These are phyloP conservation scores for Oxytorus armatus DNA, from an alignment of 2,888 invertebrate species.

Conservation along the genomic window DNA sequence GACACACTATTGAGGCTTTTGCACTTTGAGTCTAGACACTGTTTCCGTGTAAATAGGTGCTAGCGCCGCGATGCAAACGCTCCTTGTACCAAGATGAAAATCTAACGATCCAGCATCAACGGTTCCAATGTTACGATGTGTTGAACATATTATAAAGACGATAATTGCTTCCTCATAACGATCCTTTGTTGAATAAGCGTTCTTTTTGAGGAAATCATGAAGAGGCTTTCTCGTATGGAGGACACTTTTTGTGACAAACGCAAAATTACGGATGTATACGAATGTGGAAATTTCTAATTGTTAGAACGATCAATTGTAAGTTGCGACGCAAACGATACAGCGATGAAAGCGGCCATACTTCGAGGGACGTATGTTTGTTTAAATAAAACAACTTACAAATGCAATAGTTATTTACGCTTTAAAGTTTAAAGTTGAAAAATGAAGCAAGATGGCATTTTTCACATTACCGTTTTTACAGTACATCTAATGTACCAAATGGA, in stretches of 20 bases:
- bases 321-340: too few species aligned
- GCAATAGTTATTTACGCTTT: neutral
- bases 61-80: neutral
- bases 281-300: too few species aligned
- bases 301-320: too few species aligned
- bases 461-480: neutral
- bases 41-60: slow-evolving; percentile 10
- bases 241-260: too few species aligned
- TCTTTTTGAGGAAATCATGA: too few species aligned
- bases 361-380: too few species aligned
- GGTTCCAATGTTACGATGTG: neutral
- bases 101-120: neutral
- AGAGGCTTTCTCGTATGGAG: too few species aligned
- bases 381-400: neutral
- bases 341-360: too few species aligned
- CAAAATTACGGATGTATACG: too few species aligned
- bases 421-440: neutral
- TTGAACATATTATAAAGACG: neutral
- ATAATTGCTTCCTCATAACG: neutral
- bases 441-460: neutral
- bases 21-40: neutral
- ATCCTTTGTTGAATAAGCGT: neutral
- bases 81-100: neutral
- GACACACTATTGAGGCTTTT: neutral
- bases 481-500: neutral